A percentile compares a stretch with the other conserved stretches of the same genome.
Conservation (phyloP, 1,140 invertebrate species). For the Philopotamus ludificatus region DNA sequence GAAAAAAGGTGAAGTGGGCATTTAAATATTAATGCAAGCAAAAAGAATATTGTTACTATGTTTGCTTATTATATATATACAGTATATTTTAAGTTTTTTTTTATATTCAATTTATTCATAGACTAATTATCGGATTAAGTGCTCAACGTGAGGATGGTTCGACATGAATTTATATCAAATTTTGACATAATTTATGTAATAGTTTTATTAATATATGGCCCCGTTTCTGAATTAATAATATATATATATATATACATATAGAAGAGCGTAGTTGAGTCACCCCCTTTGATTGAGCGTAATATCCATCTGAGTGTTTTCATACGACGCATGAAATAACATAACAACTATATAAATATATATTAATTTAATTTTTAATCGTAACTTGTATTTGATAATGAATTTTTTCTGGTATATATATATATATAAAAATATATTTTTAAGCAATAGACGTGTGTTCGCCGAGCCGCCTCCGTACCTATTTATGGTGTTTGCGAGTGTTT, state of each 20-base stretch:
- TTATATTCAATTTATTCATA: slow-evolving; percentile 40
- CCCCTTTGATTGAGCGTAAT: too few relatives aligned
- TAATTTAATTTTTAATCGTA: slow-evolving; percentile 38
- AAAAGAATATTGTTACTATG: slow-evolving; percentile 2
- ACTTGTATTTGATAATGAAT: slow-evolving; percentile 25
- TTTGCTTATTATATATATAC: slow-evolving; percentile 34
- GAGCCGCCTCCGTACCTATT: slow-evolving; percentile 23
- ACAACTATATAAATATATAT: slow-evolving; percentile 33
- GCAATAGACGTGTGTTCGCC: slow-evolving; percentile 38
- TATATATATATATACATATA: too few relatives aligned
- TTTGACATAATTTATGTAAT: too few relatives aligned
- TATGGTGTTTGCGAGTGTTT: slow-evolving; percentile 19
- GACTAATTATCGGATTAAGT: slow-evolving; percentile 32
- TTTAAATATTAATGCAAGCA: slow-evolving; percentile 15
- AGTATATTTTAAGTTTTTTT: slow-evolving; percentile 38
- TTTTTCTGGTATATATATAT: slow-evolving; percentile 17
- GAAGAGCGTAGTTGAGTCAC: too few relatives aligned
- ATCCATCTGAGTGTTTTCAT: slow-evolving; percentile 38
- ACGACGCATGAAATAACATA: slow-evolving; percentile 37
- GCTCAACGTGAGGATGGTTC: too few relatives aligned
- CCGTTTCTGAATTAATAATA: too few relatives aligned
- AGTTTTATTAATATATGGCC: too few relatives aligned
- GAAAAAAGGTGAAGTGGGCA: slow-evolving; percentile 36
- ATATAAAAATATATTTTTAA: slow-evolving; percentile 33
- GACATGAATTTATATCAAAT: too few relatives aligned